A percentile compares a stretch with the other conserved stretches of the same genome.
Evolutionary conservation across 2,797 vertebrate species (phyloP).

Genomic region (Acridotheres tristis): DNA sequence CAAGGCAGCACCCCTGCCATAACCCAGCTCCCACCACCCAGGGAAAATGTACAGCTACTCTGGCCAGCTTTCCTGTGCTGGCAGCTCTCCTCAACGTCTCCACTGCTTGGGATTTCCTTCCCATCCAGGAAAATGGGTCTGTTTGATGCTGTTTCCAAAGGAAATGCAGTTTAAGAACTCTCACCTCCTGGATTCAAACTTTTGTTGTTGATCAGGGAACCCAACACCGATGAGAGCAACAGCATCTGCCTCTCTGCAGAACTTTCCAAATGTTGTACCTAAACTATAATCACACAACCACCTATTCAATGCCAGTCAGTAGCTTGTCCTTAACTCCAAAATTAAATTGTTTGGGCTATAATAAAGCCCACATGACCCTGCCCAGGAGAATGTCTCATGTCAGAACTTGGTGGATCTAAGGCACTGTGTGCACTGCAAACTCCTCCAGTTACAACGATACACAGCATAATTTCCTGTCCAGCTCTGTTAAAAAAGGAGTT

Average conservation of each 20-base stretch:
- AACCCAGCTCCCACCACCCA: background rate
- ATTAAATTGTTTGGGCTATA: background rate
- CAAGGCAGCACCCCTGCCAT: background rate
- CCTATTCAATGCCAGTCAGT: background rate
- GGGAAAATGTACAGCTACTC: background rate
- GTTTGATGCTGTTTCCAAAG: background rate
- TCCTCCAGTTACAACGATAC: background rate
- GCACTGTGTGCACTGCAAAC: background rate
- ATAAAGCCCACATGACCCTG: background rate
- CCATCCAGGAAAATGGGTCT: background rate
- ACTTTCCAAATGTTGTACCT: background rate
- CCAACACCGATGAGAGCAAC: background rate
- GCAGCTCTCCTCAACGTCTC: background rate
- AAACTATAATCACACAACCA: background rate
- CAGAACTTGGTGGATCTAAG: background rate
- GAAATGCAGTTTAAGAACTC: background rate
- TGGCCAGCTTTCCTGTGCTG: background rate
- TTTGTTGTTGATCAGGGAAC: background rate
- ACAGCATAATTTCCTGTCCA: background rate
- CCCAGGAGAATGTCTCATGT: background rate
- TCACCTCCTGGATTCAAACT: background rate
- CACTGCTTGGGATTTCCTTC: background rate
- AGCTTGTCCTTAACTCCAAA: background rate
- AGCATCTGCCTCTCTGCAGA: background rate
- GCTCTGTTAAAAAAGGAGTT: background rate